Evolutionary conservation across 2,888 invertebrate species (phyloP).

Genomic region (Conchocele bisecta): DNA sequence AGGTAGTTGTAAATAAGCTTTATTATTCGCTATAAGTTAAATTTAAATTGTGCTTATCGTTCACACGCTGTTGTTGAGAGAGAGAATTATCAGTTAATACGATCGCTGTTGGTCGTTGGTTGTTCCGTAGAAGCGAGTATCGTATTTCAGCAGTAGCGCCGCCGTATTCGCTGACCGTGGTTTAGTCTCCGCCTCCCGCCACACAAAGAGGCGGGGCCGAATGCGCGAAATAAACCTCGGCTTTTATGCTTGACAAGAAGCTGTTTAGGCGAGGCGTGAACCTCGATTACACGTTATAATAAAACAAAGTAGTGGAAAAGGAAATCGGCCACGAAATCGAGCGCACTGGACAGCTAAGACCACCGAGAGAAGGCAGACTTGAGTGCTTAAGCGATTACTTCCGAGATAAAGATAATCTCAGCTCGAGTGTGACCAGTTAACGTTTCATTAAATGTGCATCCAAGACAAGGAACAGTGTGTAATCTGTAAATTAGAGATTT

Average conservation of each 20-base stretch:
- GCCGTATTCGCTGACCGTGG: conserved; percentile 24
- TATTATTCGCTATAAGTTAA: too few relatives aligned
- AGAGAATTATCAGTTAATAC: too few relatives aligned
- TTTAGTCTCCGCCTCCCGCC: conserved; percentile 24
- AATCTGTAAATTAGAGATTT: too few relatives aligned
- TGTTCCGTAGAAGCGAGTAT: too few relatives aligned
- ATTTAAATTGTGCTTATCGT: too few relatives aligned
- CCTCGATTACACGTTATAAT: conserved; percentile 56
- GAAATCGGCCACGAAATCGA: conserved; percentile 62
- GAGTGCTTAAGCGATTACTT: conserved; percentile 35
- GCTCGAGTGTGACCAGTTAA: conserved; percentile 59
- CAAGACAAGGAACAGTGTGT: too few relatives aligned
- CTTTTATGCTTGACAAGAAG: conserved; percentile 57
- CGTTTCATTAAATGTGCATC: too few relatives aligned
- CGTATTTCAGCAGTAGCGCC: conserved; percentile 33
- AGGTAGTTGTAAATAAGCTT: too few relatives aligned
- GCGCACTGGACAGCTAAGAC: conserved; percentile 52
- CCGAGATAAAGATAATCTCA: conserved; percentile 44
- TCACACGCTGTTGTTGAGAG: too few relatives aligned
- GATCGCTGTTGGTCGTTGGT: too few relatives aligned
- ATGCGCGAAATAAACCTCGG: conserved; percentile 27
- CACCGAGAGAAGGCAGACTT: conserved; percentile 44
- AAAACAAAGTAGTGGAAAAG: conserved; percentile 63
- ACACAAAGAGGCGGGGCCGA: conserved; percentile 35
- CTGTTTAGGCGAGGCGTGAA: conserved; percentile 57